phyloP scores from a whole-genome alignment of 1,140 invertebrate species.

The Cecropterus lyciades region DNA sequence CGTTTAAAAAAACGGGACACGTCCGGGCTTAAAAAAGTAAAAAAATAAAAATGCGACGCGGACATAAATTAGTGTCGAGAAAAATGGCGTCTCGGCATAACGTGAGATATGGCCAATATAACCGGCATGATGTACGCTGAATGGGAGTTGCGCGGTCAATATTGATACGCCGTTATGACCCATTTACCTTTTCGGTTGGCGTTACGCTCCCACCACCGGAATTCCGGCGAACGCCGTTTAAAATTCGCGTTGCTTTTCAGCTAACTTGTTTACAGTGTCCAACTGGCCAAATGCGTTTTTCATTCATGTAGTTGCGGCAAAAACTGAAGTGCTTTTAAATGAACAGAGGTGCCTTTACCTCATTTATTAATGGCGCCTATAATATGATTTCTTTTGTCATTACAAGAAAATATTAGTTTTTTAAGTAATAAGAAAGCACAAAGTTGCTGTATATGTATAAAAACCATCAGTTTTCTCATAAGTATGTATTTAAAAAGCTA shows the following conservation, averaged over 20 bases:
- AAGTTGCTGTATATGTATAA: no score
- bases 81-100: constrained; percentile 60
- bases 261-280: constrained; percentile 60
- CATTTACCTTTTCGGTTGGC: constrained; percentile 71
- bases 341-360: not conserved
- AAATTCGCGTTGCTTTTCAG: constrained; percentile 59
- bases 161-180: constrained; percentile 76
- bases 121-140: constrained; percentile 64
- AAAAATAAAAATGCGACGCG: constrained; percentile 38
- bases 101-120: constrained; percentile 72
- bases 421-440: no score
- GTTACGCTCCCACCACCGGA: constrained; percentile 52
- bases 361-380: constrained; percentile 8
- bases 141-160: constrained; percentile 70
- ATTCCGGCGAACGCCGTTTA: constrained; percentile 60
- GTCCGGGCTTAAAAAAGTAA: constrained; percentile 40
- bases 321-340: constrained; percentile 32
- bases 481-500: no score
- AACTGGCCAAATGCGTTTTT: constrained; percentile 37
- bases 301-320: constrained; percentile 27
- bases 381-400: no score
- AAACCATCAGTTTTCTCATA: no score
- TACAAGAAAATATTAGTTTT: no score
- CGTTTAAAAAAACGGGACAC: constrained; percentile 40
- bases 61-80: constrained; percentile 58